phyloP scores from a whole-genome alignment of 2,113 vertebrate species.

The Terrapene triunguis region DNA sequence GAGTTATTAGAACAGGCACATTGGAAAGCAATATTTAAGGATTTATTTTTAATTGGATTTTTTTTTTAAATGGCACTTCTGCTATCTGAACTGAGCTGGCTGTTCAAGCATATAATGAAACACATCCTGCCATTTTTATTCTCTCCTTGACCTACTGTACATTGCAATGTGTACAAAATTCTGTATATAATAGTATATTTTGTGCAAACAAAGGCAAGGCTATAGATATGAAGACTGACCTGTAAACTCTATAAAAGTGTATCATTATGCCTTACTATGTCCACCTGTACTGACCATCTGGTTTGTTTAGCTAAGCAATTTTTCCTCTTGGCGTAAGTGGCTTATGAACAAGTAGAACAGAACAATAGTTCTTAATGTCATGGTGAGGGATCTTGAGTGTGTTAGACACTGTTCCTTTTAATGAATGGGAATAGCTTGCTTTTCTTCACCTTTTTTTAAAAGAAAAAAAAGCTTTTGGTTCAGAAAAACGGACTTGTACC shows the following conservation, averaged over 20 bases:
- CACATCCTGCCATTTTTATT: neutral
- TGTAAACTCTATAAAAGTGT: neutral
- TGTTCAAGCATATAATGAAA: neutral
- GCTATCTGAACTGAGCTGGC: rapidly evolving
- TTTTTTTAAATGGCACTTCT: neutral
- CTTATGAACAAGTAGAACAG: neutral
- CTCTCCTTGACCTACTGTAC: neutral
- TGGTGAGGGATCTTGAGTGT: neutral
- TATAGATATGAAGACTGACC: neutral
- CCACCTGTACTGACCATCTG: neutral
- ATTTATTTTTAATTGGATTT: neutral
- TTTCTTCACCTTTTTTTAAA: neutral
- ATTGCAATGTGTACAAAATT: neutral
- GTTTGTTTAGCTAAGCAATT: neutral
- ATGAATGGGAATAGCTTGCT: neutral
- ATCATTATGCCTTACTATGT: neutral
- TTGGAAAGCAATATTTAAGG: neutral
- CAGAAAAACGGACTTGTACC: neutral
- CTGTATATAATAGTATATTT: neutral
- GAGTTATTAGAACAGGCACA: neutral
- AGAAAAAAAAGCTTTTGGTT: neutral
- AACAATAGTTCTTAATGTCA: neutral
- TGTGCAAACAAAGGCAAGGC: neutral
- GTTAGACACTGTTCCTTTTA: neutral
- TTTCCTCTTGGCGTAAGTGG: neutral